Evolutionary conservation across 2,888 invertebrate genomes (phyloP).

Genomic region (Trichopoda pennipes): DNA sequence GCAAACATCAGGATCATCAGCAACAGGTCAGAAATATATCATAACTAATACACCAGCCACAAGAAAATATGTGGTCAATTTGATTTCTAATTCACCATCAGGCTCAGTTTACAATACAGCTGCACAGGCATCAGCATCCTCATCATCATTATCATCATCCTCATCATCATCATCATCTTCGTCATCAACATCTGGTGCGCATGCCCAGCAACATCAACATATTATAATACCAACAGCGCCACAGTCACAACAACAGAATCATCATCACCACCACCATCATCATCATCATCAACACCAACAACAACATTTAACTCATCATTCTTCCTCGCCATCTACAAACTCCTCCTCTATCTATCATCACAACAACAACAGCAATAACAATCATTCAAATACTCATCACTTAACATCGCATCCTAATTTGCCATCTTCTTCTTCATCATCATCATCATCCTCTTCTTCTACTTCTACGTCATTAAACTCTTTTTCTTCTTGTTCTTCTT

Average conservation of each 20-base stretch:
- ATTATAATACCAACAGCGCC: conserved; percentile 69
- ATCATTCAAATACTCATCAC: conserved; percentile 34
- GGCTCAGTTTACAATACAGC: conserved; percentile 45
- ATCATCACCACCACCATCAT: conserved; percentile 67
- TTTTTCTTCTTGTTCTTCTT: conserved; percentile 68
- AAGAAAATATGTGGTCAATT: conserved; percentile 79
- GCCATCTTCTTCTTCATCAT: conserved; percentile 60
- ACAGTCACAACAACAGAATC: conserved; percentile 67
- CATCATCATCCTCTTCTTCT: conserved; percentile 66
- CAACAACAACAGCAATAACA: conserved; percentile 43
- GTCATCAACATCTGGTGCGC: conserved; percentile 39
- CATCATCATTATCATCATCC: conserved; percentile 44
- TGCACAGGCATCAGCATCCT: conserved; percentile 56
- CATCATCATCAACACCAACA: conserved; percentile 49
- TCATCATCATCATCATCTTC: conserved; percentile 40
- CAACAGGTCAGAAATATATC: conserved; percentile 69
- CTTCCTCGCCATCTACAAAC: conserved; percentile 35
- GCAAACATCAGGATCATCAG: conserved; percentile 63
- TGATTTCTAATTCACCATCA: conserved; percentile 75
- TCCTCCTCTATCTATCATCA: conserved; percentile 39
- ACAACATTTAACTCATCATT: conserved; percentile 40
- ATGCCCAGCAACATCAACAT: conserved; percentile 66
- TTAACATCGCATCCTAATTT: conserved; percentile 48
- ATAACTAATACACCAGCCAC: conserved; percentile 69
- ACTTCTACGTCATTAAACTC: no score